These are phyloP conservation scores for Aspidiotus destructor DNA, from an alignment of 2,888 invertebrate genomes.

Conservation along the genomic window DNA sequence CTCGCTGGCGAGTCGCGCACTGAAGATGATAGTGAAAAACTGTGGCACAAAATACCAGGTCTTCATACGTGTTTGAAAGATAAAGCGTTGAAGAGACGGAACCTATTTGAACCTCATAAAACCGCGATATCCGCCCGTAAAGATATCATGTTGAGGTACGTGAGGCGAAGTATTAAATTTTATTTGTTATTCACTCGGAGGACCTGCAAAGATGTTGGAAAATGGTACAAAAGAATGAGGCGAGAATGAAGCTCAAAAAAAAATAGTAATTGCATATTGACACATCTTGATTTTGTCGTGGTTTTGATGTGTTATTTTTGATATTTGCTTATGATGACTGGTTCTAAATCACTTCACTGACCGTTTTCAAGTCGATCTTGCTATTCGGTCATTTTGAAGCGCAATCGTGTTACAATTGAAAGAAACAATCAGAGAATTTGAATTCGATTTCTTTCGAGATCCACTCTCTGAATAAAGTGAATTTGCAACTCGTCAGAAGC, in stretches of 20 bases:
- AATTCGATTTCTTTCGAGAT: no score
- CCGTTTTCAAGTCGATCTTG: no score
- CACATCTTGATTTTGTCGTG: background rate
- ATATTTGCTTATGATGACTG: no score
- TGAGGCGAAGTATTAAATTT: background rate
- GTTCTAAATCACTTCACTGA: no score
- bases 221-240: no score
- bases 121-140: conserved; percentile 26
- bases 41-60: conserved; percentile 17
- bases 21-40: background rate
- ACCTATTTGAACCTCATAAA: conserved; percentile 25
- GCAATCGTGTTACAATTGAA: no score
- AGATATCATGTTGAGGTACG: conserved; percentile 29
- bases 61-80: conserved; percentile 23
- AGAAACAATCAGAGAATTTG: no score
- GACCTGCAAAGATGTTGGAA: no score
- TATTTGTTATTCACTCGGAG: background rate
- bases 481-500: no score
- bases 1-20: background rate
- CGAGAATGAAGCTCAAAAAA: background rate
- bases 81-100: conserved; percentile 15
- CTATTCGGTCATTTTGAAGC: no score
- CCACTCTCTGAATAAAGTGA: no score
- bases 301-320: background rate
- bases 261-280: background rate